Conservation (phyloP, 2,888 invertebrate species). For the Dione vanillae region DNA sequence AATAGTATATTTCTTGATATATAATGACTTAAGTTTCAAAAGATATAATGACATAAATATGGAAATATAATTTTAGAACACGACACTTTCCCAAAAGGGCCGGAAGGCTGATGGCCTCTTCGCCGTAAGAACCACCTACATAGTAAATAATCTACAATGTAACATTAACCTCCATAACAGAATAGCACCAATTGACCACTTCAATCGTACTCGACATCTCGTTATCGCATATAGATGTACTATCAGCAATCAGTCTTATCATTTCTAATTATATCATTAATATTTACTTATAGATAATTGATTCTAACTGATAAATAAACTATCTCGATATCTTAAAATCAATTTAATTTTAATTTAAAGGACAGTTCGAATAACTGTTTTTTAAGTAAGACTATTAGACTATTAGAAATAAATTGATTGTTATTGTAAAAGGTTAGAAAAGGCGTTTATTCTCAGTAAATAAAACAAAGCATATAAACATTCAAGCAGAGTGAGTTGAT, state of each 20-base stretch:
- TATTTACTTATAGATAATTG: conserved; percentile 23
- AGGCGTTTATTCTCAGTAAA: background rate
- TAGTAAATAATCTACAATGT: conserved; percentile 32
- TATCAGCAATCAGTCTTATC: conserved; percentile 6
- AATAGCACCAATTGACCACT: conserved; percentile 14
- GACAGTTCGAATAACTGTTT: too few relatives aligned
- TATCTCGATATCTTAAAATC: background rate
- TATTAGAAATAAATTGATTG: background rate
- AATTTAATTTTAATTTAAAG: conserved; percentile 7
- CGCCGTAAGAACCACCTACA: conserved; percentile 22
- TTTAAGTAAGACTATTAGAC: too few relatives aligned
- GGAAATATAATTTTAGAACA: conserved; percentile 16
- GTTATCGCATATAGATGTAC: conserved; percentile 13
- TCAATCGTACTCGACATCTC: conserved; percentile 7
- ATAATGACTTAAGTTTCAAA: background rate
- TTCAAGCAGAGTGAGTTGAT: background rate
- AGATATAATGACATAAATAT: background rate
- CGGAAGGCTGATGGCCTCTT: conserved; percentile 53
- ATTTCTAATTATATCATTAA: conserved; percentile 10
- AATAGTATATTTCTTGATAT: background rate
- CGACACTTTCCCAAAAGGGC: conserved; percentile 59
- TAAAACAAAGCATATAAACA: background rate
- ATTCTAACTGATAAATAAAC: conserved; percentile 1
- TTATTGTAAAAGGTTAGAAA: background rate
- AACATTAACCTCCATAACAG: conserved; percentile 35